Conservation (phyloP, 2,888 invertebrate genomes). For the Eristalis tenax region DNA sequence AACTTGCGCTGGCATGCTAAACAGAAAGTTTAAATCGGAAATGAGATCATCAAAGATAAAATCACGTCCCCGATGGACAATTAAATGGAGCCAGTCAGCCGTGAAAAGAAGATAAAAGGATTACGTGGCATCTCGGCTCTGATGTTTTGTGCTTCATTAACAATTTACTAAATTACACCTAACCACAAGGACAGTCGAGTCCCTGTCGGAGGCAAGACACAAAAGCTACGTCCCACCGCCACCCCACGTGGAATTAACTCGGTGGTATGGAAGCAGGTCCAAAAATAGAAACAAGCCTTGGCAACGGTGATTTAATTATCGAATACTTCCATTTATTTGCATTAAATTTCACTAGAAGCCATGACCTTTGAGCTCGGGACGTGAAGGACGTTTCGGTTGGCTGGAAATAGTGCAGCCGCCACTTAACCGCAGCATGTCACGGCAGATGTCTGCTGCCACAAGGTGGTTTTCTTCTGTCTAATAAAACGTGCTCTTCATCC, state of each 20-base stretch:
- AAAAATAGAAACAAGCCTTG: not conserved
- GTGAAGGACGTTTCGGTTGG: not conserved
- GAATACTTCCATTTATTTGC: not conserved
- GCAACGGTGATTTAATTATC: not conserved
- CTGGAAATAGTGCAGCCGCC: not conserved
- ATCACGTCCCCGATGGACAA: not conserved
- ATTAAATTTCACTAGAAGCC: not conserved
- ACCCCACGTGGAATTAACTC: not conserved
- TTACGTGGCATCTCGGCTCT: not conserved
- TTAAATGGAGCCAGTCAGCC: not conserved
- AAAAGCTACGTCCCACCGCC: not conserved
- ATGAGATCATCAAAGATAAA: not conserved
- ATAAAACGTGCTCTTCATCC: not conserved
- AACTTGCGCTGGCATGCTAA: not conserved
- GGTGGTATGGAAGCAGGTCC: not conserved
- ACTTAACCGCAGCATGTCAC: not conserved
- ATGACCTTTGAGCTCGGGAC: not conserved
- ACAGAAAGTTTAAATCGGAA: not conserved
- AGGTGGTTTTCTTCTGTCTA: not conserved
- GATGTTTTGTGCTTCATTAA: not conserved
- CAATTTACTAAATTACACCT: not conserved
- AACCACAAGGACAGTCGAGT: not conserved
- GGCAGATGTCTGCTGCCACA: not conserved
- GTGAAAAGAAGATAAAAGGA: not conserved
- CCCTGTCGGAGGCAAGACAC: not conserved